Evolutionary conservation across 30 jellyfish, hydroid and myxozoan species (phyloP).

Genomic region (Hydra vulgaris): DNA sequence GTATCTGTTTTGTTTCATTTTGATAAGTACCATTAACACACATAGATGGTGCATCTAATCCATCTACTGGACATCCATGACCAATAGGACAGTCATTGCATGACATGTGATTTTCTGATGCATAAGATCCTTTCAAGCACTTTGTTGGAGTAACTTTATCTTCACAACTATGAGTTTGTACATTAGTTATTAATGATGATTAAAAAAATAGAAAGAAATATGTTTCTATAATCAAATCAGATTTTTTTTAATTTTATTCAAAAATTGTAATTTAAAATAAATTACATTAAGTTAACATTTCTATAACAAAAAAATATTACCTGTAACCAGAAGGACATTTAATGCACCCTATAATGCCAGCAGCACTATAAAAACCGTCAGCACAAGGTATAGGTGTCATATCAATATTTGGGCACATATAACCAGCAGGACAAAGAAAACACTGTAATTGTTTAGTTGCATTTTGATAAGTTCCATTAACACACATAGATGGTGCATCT

Average conservation of each 20-base stretch:
- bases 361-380: constrained; percentile 49
- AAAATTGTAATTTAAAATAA: no score
- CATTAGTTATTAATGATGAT: no score
- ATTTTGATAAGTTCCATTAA: constrained; percentile 77
- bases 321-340: constrained; percentile 55
- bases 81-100: constrained; percentile 95
- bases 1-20: constrained; percentile 39
- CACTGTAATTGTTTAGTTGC: constrained; percentile 49
- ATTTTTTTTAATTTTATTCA: no score
- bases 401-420: constrained; percentile 28
- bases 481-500: constrained; percentile 47
- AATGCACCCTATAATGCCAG: constrained; percentile 42
- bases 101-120: constrained; percentile 54
- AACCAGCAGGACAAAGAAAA: constrained; percentile 60
- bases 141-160: constrained; percentile 26
- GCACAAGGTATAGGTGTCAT: constrained; percentile 50
- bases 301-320: no score
- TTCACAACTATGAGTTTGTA: no score
- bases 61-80: constrained; percentile 44
- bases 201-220: no score
- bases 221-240: no score
- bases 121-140: constrained; percentile 58
- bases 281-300: no score
- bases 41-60: constrained; percentile 42
- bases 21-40: constrained; percentile 56